These are phyloP conservation scores for Colletes gigas DNA, from an alignment of 1,140 invertebrate species.

Conservation along the genomic window DNA sequence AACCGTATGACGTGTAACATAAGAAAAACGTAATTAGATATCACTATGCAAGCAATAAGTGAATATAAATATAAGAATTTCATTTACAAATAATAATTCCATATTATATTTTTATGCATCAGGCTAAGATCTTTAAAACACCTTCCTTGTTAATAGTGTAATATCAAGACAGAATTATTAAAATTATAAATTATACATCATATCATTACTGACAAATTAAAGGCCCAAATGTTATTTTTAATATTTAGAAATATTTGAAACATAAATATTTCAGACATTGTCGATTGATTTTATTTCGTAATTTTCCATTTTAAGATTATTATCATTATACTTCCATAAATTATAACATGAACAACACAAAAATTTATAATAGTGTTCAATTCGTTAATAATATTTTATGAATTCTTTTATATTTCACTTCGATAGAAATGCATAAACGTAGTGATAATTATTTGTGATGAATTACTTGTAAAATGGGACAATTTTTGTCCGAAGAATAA, in stretches of 20 bases:
- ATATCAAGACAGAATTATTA: background rate
- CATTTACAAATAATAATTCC: background rate
- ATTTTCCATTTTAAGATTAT: slow-evolving; percentile 2
- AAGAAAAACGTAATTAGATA: background rate
- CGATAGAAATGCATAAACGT: background rate
- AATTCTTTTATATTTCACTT: slow-evolving; percentile 16
- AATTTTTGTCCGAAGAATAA: slow-evolving; percentile 22
- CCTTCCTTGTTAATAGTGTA: slow-evolving; percentile 1
- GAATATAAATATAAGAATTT: slow-evolving; percentile 18
- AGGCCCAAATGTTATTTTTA: slow-evolving; percentile 14
- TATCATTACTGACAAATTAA: background rate
- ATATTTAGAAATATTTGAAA: background rate
- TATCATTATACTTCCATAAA: background rate
- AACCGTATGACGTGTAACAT: background rate
- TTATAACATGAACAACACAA: background rate
- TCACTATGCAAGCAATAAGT: slow-evolving; percentile 31
- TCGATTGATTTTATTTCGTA: slow-evolving; percentile 3
- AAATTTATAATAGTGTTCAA: background rate
- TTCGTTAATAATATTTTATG: background rate
- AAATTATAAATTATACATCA: background rate
- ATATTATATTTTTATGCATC: slow-evolving; percentile 14
- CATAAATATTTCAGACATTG: background rate
- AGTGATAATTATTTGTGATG: slow-evolving; percentile 18
- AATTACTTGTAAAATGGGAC: background rate
- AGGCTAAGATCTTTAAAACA: background rate